Percentiles rank a stretch among this genome's conserved stretches.
Evolutionary conservation across 2,113 vertebrate species (phyloP).

Genomic region (Megatriorchis doriae): DNA sequence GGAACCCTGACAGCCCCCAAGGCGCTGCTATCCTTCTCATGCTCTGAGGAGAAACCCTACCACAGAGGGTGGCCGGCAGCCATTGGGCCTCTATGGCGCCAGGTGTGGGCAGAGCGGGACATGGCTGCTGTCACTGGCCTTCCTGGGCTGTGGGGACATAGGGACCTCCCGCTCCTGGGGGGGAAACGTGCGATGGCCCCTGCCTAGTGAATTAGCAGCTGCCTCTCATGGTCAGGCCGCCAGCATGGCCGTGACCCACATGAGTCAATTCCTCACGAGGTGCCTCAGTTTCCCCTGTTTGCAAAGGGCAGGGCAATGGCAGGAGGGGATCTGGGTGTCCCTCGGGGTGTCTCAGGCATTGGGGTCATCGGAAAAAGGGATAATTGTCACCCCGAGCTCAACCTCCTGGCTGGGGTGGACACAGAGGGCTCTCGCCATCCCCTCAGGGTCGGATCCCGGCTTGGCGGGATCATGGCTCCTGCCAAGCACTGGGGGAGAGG

Average conservation of each 20-base stretch:
- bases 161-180: neutral
- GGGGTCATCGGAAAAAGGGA: neutral
- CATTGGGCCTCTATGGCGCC: rapidly evolving
- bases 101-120: rapidly evolving
- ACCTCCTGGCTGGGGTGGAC: neutral
- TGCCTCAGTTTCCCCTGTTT: neutral
- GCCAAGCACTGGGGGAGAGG: neutral
- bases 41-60: neutral
- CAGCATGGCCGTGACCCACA: neutral
- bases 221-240: neutral
- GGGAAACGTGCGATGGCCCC: rapidly evolving
- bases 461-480: neutral
- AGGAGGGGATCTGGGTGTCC: neutral
- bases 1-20: neutral
- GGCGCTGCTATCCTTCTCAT: rapidly evolving
- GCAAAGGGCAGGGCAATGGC: neutral
- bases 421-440: no score
- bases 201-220: neutral
- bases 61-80: rapidly evolving
- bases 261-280: neutral
- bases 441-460: rapidly evolving
- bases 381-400: neutral
- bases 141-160: neutral
- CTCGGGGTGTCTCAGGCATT: neutral
- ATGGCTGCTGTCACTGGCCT: rapidly evolving